A percentile compares a stretch with the other conserved stretches of the same genome.
Evolutionary conservation across 1,140 invertebrate genomes (phyloP).

Genomic region (Antheraea mylitta): DNA sequence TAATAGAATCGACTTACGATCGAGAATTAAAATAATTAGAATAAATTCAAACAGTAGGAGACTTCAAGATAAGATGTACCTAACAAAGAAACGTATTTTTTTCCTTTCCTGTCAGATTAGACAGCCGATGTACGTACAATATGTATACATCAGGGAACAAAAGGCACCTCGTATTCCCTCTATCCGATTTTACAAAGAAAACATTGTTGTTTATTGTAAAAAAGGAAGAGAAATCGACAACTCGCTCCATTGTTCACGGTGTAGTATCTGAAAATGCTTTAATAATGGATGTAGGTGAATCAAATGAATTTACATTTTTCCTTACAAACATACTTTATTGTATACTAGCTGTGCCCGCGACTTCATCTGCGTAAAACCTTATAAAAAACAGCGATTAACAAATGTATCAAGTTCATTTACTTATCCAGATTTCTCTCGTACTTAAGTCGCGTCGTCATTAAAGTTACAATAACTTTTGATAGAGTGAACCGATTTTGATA

Average conservation of each 20-base stretch:
- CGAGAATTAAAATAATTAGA: background rate
- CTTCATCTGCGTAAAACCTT: too few species aligned
- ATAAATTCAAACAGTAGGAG: background rate
- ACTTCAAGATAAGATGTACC: background rate
- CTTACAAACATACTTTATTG: too few species aligned
- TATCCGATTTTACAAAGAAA: conserved; percentile 3
- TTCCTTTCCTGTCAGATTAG: background rate
- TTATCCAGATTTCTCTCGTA: too few species aligned
- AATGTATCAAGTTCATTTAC: too few species aligned
- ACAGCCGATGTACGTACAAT: background rate
- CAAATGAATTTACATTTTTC: too few species aligned
- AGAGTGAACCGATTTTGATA: too few species aligned
- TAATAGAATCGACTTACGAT: background rate
- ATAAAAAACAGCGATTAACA: too few species aligned
- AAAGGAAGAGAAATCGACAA: background rate
- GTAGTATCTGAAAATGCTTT: background rate
- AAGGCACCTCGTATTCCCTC: background rate
- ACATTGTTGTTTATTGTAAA: background rate
- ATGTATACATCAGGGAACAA: background rate
- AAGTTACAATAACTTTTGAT: too few species aligned
- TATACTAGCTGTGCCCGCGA: too few species aligned
- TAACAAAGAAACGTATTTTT: background rate
- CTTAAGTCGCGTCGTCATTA: too few species aligned
- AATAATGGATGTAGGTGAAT: background rate
- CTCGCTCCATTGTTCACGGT: background rate